Conservation (phyloP, 2,888 invertebrate species). For the Acheta domesticus region DNA sequence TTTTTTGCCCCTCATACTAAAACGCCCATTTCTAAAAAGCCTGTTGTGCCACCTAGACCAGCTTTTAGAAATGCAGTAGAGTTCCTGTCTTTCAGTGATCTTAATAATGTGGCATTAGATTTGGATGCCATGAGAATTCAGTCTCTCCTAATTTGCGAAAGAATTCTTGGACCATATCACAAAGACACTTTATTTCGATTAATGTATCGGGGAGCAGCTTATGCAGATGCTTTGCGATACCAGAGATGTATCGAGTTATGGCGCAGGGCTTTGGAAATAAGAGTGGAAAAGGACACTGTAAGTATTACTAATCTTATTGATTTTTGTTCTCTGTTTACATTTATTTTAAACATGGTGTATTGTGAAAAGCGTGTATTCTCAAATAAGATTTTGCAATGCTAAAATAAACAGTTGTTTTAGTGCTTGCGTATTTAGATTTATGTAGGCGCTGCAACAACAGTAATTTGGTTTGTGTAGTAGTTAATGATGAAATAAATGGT, state of each 20-base stretch:
- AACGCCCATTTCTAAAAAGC: slow-evolving; percentile 52
- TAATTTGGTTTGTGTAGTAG: no score
- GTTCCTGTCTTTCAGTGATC: slow-evolving; percentile 67
- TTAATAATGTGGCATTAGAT: slow-evolving; percentile 71
- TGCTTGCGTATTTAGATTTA: no score
- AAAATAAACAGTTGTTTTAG: no score
- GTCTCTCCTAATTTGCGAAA: slow-evolving; percentile 80
- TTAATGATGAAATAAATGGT: no score
- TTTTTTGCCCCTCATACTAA: slow-evolving; percentile 36
- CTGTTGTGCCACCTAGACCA: slow-evolving; percentile 54
- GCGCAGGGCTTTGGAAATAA: slow-evolving; percentile 75
- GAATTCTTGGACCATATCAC: slow-evolving; percentile 80
- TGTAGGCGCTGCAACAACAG: no score
- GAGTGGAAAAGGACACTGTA: slow-evolving; percentile 74
- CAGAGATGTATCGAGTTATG: slow-evolving; percentile 85
- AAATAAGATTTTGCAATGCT: background rate
- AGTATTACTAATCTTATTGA: slow-evolving; percentile 42
- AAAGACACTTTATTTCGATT: slow-evolving; percentile 81
- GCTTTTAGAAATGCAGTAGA: slow-evolving; percentile 69
- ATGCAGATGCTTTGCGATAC: slow-evolving; percentile 57
- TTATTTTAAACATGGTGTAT: background rate
- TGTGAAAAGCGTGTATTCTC: background rate
- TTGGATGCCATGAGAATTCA: slow-evolving; percentile 83
- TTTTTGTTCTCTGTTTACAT: background rate
- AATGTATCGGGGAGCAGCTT: slow-evolving; percentile 62